phyloP scores from a whole-genome alignment of 2,888 invertebrate genomes.

The Linyphia triangularis region DNA sequence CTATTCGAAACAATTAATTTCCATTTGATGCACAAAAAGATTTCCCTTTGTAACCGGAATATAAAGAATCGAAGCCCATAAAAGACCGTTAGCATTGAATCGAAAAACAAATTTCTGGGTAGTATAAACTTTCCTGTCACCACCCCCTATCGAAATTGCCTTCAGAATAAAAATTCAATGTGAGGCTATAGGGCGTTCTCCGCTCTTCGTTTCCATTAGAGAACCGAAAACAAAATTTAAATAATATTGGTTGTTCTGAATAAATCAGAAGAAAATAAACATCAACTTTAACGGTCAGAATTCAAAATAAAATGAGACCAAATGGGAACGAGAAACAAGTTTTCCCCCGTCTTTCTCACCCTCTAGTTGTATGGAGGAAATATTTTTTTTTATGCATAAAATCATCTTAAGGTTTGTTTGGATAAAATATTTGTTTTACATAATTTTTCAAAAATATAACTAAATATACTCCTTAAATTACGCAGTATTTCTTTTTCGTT shows the following conservation, averaged over 20 bases:
- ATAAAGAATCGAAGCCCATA: slow-evolving; percentile 1
- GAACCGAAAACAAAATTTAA: slow-evolving; percentile 74
- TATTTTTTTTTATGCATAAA: too few species aligned
- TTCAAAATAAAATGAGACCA: slow-evolving; percentile 66
- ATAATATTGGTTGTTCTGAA: slow-evolving; percentile 75
- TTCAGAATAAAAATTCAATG: slow-evolving; percentile 36
- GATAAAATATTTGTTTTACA: too few species aligned
- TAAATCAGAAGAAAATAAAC: slow-evolving; percentile 74
- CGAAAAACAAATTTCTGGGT: slow-evolving; percentile 53
- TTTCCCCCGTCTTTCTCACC: slow-evolving; percentile 4
- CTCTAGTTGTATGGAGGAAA: background rate
- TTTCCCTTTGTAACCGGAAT: background rate
- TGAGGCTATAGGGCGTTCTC: background rate
- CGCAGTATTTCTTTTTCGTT: too few species aligned
- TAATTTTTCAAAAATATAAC: too few species aligned
- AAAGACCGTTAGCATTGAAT: slow-evolving; percentile 27
- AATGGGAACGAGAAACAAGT: slow-evolving; percentile 55
- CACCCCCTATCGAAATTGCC: slow-evolving; percentile 52
- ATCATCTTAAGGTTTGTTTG: too few species aligned
- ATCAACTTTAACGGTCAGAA: slow-evolving; percentile 68
- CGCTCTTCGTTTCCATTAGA: slow-evolving; percentile 5
- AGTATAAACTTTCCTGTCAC: slow-evolving; percentile 63
- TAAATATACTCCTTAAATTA: too few species aligned
- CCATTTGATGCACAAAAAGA: slow-evolving; percentile 7
- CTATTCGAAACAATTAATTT: slow-evolving; percentile 19